Percentiles rank a stretch among this genome's conserved stretches.
Evolutionary conservation across 2,113 vertebrate species (phyloP).

Genomic region (Regulus satrapa): DNA sequence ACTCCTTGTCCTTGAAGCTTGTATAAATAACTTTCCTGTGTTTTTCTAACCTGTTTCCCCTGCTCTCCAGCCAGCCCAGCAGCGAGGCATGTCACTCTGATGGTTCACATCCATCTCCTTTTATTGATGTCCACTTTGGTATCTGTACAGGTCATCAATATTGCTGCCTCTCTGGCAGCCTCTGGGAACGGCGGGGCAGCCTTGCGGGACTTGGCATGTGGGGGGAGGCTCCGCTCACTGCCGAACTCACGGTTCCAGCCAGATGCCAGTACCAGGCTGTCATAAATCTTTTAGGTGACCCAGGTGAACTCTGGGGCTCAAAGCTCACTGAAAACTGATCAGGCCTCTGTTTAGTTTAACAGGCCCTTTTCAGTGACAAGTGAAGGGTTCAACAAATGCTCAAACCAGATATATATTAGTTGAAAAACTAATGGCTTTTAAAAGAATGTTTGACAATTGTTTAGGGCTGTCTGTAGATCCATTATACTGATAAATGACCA

Average conservation of each 20-base stretch:
- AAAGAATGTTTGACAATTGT: conserved; percentile 89
- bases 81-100: conserved; percentile 78
- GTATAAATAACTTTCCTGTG: conserved; percentile 90
- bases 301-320: conserved; percentile 79
- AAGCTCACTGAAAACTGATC: conserved; percentile 80
- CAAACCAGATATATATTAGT: conserved; percentile 80
- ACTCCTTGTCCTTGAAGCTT: conserved; percentile 84
- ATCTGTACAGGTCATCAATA: conserved; percentile 82
- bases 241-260: conserved; percentile 70
- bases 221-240: conserved; percentile 59
- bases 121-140: conserved; percentile 83
- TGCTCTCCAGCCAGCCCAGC: conserved; percentile 64
- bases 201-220: conserved; percentile 54
- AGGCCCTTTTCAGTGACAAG: conserved; percentile 75
- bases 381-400: conserved; percentile 79
- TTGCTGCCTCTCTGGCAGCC: conserved; percentile 75
- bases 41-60: conserved; percentile 89
- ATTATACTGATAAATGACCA: conserved; percentile 84
- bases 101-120: conserved; percentile 82
- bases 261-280: conserved; percentile 67
- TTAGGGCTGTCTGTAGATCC: conserved; percentile 82
- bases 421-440: conserved; percentile 85
- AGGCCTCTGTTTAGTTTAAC: conserved; percentile 80
- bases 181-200: conserved; percentile 68
- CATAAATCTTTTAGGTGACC: conserved; percentile 85